These are phyloP conservation scores for Poicephalus gulielmi DNA, from an alignment of 2,113 vertebrate genomes.

Conservation along the genomic window DNA sequence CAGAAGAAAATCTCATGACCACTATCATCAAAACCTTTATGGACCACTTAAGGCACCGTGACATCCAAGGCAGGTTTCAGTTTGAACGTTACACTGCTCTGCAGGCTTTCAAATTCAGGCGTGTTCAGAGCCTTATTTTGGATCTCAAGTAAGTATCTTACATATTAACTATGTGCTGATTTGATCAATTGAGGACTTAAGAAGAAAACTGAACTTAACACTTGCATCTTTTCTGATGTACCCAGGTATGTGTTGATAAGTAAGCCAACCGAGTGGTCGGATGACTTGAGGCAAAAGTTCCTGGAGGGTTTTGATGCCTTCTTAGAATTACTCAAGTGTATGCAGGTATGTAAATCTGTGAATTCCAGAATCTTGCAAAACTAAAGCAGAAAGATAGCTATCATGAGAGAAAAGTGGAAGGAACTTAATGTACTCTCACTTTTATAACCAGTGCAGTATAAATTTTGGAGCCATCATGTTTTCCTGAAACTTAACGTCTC, in stretches of 20 bases:
- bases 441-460: neutral
- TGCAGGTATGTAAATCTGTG: conserved; percentile 84
- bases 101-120: conserved; percentile 95
- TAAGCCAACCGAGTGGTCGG: conserved; percentile 88
- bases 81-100: conserved; percentile 95
- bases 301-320: conserved; percentile 92
- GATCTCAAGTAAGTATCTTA: conserved; percentile 90
- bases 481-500: neutral
- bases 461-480: neutral
- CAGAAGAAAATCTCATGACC: conserved; percentile 93
- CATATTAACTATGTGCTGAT: neutral
- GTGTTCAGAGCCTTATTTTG: conserved; percentile 94
- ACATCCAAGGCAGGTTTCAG: conserved; percentile 94
- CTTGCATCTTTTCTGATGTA: neutral
- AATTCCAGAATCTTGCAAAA: neutral
- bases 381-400: neutral
- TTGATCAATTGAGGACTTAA: neutral
- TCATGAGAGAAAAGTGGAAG: neutral
- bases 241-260: conserved; percentile 94
- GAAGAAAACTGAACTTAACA: neutral
- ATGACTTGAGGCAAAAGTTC: conserved; percentile 89
- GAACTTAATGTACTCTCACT: neutral
- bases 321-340: conserved; percentile 93
- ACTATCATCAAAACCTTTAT: conserved; percentile 95
- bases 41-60: conserved; percentile 91